These are phyloP conservation scores for Empidonax traillii DNA, from an alignment of 2,113 vertebrate genomes.

Conservation along the genomic window DNA sequence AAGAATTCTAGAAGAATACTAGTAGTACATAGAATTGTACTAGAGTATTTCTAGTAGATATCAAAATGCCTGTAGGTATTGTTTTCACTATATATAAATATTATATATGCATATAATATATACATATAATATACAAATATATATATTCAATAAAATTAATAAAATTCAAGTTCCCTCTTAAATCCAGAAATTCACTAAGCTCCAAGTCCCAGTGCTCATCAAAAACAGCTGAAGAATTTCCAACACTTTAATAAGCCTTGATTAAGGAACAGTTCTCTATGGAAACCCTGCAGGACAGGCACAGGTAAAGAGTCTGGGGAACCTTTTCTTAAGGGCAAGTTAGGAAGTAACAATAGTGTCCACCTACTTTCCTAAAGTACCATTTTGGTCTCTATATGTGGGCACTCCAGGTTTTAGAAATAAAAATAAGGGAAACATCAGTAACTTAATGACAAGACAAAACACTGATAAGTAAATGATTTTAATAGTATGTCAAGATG, in stretches of 20 bases:
- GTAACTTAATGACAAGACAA: constrained; percentile 52
- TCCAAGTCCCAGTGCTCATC: not conserved
- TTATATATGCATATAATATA: not conserved
- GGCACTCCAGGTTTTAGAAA: not conserved
- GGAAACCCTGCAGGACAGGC: not conserved
- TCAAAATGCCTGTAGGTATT: not conserved
- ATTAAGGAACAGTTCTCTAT: not conserved
- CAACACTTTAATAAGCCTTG: not conserved
- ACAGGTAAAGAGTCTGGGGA: not conserved
- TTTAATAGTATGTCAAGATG: constrained; percentile 72
- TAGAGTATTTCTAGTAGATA: not conserved
- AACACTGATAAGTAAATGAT: constrained; percentile 71
- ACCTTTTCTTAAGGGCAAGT: not conserved
- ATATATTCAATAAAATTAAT: not conserved
- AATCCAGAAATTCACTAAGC: not conserved
- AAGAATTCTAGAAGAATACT: not conserved
- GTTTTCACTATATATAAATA: not conserved
- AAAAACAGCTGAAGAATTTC: not conserved
- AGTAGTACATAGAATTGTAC: not conserved
- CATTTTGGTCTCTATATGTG: not conserved
- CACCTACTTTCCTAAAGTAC: not conserved
- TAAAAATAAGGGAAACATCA: constrained; percentile 50
- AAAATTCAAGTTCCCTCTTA: not conserved
- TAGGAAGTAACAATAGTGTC: not conserved
- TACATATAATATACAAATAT: not conserved